Evolutionary conservation across 1,140 invertebrate species (phyloP), one percentile per base, ranked within the genome.

Genomic region (Melipona quadrifasciata): DNA sequence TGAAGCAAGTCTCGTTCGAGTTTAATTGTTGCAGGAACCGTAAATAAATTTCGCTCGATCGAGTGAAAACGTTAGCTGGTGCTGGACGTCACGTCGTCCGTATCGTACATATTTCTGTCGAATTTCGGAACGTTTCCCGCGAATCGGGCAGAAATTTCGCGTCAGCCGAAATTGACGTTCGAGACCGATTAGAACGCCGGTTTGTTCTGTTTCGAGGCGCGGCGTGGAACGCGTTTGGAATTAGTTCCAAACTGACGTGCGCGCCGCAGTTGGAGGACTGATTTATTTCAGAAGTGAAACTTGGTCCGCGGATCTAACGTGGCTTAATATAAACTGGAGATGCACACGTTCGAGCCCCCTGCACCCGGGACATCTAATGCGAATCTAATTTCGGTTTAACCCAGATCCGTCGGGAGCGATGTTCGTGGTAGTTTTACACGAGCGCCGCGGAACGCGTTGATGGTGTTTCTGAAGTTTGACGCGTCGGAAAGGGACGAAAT

Each of bases 351-450:
- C n/a, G 58, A 61, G 58, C 11, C 14, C 58, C n/a, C 24, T 61
- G n/a, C 24, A 61, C 0, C 58, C 12, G 14, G n/a, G 58, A 39
- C n/a, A 21, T 27, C 27, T 39, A 75, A 75, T 19, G 55, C 21
- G 73, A 58, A 24, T 75, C 55, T 57, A 34, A 58, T 21, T 39
- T 75, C 14, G 34, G 73, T 75, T 75, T 75, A 77, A 77, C 58
- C 58, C n/a, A 51, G 19, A 64, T 64, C 75, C 39, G 19, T 14
- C n/a, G 58, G 39, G 8, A 31, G 24, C 27, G 19, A 24, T 51
- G 39, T 27, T 64, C n/a, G 4, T n/a, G n/a, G n/a, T 65, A 77
- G 39, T 64, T 51, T 64, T 21, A 21, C 24, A 21, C 24, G 27
- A 47, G 34, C 51, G 27, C 27, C 39, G 8, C 21, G 1, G n/a